These are phyloP conservation scores for Eidolon helvum DNA, from an alignment of 2,113 vertebrate genomes.

Conservation along the genomic window DNA sequence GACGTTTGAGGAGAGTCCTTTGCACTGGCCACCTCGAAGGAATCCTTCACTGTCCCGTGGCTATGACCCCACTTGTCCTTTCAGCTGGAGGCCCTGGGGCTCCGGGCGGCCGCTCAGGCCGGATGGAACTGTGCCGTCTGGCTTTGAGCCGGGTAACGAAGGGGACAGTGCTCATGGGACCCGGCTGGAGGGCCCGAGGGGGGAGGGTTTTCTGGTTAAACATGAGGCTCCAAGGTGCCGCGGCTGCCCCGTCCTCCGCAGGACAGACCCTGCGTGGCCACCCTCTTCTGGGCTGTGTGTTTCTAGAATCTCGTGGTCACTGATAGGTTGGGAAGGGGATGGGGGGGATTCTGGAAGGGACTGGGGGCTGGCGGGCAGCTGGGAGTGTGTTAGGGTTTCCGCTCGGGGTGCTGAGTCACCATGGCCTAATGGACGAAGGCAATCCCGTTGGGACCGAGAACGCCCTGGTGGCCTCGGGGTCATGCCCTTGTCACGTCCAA, in stretches of 20 bases:
- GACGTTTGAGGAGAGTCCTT: not conserved
- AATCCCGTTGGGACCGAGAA: not conserved
- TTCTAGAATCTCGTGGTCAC: not conserved
- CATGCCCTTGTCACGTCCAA: rapidly evolving
- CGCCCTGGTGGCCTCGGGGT: not conserved
- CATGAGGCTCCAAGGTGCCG: not conserved
- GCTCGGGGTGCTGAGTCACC: rapidly evolving
- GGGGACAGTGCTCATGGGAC: not conserved
- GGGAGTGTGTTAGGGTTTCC: not conserved
- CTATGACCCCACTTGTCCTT: not conserved
- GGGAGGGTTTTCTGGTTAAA: not conserved
- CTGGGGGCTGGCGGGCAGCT: too few relatives aligned
- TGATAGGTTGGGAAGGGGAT: not conserved
- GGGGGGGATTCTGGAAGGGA: not conserved
- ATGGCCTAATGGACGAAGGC: not conserved
- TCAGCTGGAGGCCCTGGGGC: not conserved
- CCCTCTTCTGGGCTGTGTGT: not conserved
- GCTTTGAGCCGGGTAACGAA: not conserved
- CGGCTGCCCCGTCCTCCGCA: not conserved
- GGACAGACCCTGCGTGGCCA: not conserved
- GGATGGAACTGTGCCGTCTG: not conserved
- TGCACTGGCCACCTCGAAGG: not conserved
- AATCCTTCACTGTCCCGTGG: not conserved
- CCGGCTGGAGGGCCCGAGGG: rapidly evolving
- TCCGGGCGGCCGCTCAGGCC: not conserved